These are phyloP conservation scores for Rhinogobio ventralis DNA, from an alignment of 2,797 vertebrate species.

Conservation along the genomic window DNA sequence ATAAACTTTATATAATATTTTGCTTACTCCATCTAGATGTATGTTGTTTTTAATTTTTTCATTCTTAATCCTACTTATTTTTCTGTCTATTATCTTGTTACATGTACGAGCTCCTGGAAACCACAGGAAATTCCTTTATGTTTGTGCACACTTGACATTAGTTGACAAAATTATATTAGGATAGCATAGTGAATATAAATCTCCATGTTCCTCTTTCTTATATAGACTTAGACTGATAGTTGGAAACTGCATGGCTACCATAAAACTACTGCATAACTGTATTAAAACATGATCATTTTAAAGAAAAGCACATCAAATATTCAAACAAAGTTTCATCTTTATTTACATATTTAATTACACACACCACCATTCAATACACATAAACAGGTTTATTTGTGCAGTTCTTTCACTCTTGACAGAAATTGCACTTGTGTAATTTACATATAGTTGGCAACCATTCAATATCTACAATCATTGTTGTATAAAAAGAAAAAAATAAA, in stretches of 20 bases:
- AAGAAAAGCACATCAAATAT: background rate
- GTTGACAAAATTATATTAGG: background rate
- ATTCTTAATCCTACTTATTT: background rate
- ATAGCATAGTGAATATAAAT: background rate
- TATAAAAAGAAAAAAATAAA: slow-evolving; percentile 71
- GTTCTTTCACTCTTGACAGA: slow-evolving; percentile 57
- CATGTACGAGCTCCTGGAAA: background rate
- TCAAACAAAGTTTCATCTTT: slow-evolving; percentile 40
- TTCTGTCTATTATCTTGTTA: background rate
- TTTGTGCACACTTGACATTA: background rate
- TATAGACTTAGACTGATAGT: background rate
- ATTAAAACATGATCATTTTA: background rate
- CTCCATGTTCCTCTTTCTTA: background rate
- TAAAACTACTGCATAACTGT: background rate
- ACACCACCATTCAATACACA: slow-evolving; percentile 54
- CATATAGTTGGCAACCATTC: slow-evolving; percentile 67
- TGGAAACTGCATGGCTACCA: background rate
- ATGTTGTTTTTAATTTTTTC: too few species aligned
- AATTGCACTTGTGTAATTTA: slow-evolving; percentile 69
- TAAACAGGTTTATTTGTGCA: slow-evolving; percentile 57
- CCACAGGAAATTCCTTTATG: background rate
- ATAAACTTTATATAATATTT: background rate
- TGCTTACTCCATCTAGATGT: background rate
- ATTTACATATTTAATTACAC: slow-evolving; percentile 63
- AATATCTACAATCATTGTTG: slow-evolving; percentile 74